These are phyloP conservation scores for Amphimallon solstitiale DNA, from an alignment of 2,888 invertebrate species.

Conservation along the genomic window DNA sequence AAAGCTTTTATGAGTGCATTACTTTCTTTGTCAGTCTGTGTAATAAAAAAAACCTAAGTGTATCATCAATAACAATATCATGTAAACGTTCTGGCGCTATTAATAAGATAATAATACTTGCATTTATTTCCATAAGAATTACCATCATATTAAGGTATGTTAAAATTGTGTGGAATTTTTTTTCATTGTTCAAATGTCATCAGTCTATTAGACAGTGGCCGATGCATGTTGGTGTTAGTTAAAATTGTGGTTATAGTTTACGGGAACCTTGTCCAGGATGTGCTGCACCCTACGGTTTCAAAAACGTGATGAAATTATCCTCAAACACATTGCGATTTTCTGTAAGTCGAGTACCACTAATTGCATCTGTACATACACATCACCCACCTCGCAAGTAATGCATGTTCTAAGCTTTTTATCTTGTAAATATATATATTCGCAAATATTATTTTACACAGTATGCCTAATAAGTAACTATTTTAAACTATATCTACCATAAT, in stretches of 20 bases:
- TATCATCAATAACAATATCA: too few species aligned
- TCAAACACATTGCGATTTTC: slow-evolving; percentile 85
- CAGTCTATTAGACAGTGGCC: slow-evolving; percentile 35
- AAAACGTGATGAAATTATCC: slow-evolving; percentile 92
- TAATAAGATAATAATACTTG: too few species aligned
- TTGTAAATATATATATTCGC: too few species aligned
- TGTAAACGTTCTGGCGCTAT: too few species aligned
- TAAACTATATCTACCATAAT: too few species aligned
- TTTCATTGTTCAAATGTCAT: slow-evolving; percentile 32
- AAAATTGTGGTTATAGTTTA: slow-evolving; percentile 68
- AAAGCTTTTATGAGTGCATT: too few species aligned
- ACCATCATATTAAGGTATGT: background rate
- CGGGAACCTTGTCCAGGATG: slow-evolving; percentile 80
- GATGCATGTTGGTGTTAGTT: slow-evolving; percentile 57
- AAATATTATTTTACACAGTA: too few species aligned
- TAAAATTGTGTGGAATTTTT: background rate
- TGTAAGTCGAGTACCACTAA: slow-evolving; percentile 71
- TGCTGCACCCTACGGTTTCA: slow-evolving; percentile 95
- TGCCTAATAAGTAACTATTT: too few species aligned
- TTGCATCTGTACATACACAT: background rate
- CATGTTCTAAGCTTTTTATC: too few species aligned
- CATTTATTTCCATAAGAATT: too few species aligned
- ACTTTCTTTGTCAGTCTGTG: too few species aligned
- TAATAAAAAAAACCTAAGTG: too few species aligned
- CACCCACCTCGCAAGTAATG: background rate